Conservation (phyloP, 2,888 invertebrate species). For the Tanytarsus gracilentus region DNA sequence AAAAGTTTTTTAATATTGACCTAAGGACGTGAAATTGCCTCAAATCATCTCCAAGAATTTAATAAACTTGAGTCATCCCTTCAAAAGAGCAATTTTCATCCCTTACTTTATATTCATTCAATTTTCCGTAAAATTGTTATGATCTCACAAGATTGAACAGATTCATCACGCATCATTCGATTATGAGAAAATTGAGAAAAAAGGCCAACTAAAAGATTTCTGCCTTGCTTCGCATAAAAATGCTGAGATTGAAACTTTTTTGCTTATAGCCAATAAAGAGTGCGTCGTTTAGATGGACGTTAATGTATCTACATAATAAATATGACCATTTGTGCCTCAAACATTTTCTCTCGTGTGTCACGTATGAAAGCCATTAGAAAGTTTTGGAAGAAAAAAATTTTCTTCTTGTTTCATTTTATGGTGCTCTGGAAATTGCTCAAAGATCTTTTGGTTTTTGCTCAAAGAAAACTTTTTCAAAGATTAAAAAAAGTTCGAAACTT, state of each 20-base stretch:
- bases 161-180: too few species aligned
- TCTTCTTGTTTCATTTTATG: constrained; percentile 1
- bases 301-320: constrained; percentile 10
- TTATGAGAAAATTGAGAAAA: too few species aligned
- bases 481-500: too few species aligned
- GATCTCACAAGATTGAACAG: too few species aligned
- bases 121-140: too few species aligned
- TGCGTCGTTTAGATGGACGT: background rate
- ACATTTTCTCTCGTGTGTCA: constrained; percentile 15
- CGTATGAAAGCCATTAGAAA: constrained; percentile 24
- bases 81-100: too few species aligned
- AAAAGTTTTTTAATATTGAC: too few species aligned
- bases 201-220: background rate
- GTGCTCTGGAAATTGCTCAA: background rate
- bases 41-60: too few species aligned
- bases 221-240: background rate
- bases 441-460: background rate
- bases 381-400: constrained; percentile 1
- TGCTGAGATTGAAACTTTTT: background rate
- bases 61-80: too few species aligned
- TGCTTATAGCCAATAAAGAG: background rate
- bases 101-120: too few species aligned
- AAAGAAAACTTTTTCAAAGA: too few species aligned
- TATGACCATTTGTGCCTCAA: constrained; percentile 13
- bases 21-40: too few species aligned